Conservation (phyloP, 2,113 vertebrate species). For the Prolemur simus region DNA sequence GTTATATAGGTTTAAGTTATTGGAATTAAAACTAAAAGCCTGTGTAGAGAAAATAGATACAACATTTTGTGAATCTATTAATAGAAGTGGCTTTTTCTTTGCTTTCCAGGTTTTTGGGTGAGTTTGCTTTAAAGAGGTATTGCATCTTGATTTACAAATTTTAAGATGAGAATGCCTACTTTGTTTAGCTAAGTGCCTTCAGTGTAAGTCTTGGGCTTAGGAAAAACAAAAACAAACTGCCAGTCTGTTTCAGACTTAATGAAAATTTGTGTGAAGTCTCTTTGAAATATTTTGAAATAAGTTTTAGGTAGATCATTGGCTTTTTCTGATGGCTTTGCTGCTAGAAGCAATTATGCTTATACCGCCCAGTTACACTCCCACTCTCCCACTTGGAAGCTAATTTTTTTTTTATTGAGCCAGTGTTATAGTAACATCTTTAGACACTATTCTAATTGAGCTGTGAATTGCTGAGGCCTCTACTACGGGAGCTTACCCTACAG, state of each 20-base stretch:
- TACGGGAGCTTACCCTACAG: conserved; percentile 13
- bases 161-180: background rate
- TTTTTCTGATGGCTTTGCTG: background rate
- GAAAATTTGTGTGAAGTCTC: conserved; percentile 49
- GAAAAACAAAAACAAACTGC: background rate
- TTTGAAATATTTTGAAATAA: conserved; percentile 36
- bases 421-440: conserved; percentile 56
- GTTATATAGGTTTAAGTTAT: conserved; percentile 43
- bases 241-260: conserved; percentile 9
- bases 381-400: conserved; percentile 14
- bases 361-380: conserved; percentile 9
- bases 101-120: conserved; percentile 61
- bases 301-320: conserved; percentile 25
- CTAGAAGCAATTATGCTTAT: conserved; percentile 26
- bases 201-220: conserved; percentile 28
- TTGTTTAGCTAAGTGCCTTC: background rate
- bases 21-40: conserved; percentile 46
- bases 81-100: conserved; percentile 52
- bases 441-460: conserved; percentile 55
- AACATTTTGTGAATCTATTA: conserved; percentile 32
- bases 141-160: background rate
- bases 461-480: conserved; percentile 33
- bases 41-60: conserved; percentile 29
- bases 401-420: conserved; percentile 7
- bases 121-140: conserved; percentile 41